phyloP scores from a whole-genome alignment of 2,888 invertebrate species.

The Hemistola chrysoprasaria region DNA sequence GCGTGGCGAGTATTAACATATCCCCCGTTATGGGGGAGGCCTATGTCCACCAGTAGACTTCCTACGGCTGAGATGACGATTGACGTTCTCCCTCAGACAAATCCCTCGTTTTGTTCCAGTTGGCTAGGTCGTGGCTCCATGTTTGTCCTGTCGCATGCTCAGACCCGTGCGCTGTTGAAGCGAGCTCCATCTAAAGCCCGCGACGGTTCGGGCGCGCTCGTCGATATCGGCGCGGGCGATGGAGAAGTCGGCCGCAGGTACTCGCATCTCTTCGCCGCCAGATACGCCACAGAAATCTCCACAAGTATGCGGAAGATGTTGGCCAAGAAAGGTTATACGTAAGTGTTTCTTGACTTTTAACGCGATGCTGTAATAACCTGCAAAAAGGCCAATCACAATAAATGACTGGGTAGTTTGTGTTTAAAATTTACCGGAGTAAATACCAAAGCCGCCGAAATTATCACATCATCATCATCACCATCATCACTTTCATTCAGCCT shows the following conservation, averaged over 20 bases:
- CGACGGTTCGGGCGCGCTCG: slow-evolving; percentile 61
- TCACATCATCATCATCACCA: too few relatives aligned
- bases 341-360: slow-evolving; percentile 59
- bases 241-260: slow-evolving; percentile 94
- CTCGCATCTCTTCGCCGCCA: slow-evolving; percentile 86
- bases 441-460: too few relatives aligned
- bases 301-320: slow-evolving; percentile 93
- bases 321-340: slow-evolving; percentile 89
- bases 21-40: too few relatives aligned
- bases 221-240: slow-evolving; percentile 98
- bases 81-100: too few relatives aligned
- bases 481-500: too few relatives aligned
- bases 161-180: slow-evolving; percentile 86
- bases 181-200: slow-evolving; percentile 36
- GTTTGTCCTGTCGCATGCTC: slow-evolving; percentile 95
- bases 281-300: slow-evolving; percentile 96
- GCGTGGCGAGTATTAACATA: too few relatives aligned
- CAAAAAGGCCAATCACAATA: too few relatives aligned
- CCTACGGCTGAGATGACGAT: too few relatives aligned
- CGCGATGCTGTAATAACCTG: too few relatives aligned
- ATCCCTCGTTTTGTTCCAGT: slow-evolving; percentile 76
- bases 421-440: too few relatives aligned
- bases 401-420: too few relatives aligned
- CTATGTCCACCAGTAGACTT: too few relatives aligned
- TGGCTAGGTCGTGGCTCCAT: slow-evolving; percentile 96